phyloP scores from a whole-genome alignment of 2,888 invertebrate genomes.

The Drosophila neotestacea region DNA sequence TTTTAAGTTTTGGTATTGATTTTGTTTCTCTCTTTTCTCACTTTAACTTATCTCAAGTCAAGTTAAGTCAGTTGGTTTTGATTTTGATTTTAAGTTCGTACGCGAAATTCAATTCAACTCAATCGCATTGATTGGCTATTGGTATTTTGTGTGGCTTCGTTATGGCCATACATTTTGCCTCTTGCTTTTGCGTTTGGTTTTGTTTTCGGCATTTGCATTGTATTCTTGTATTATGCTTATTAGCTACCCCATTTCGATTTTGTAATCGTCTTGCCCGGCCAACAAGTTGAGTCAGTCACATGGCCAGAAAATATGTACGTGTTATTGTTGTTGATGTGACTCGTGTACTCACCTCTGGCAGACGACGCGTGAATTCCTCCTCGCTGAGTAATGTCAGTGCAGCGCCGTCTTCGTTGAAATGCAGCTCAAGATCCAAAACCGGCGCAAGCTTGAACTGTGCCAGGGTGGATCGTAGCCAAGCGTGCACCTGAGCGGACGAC shows the following conservation, averaged over 20 bases:
- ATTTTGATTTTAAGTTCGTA: constrained; percentile 36
- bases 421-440: constrained; percentile 90
- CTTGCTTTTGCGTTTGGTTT: constrained; percentile 14
- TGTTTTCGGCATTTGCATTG: constrained; percentile 60
- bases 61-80: constrained; percentile 32
- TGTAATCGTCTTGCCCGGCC: constrained; percentile 44
- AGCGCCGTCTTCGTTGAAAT: constrained; percentile 93
- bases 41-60: constrained; percentile 13
- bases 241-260: constrained; percentile 58
- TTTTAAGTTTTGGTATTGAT: constrained; percentile 57
- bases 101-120: constrained; percentile 77
- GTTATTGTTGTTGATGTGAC: not conserved
- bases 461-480: constrained; percentile 95
- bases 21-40: constrained; percentile 42
- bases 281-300: constrained; percentile 53
- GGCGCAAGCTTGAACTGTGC: constrained; percentile 92
- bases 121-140: constrained; percentile 71
- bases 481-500: constrained; percentile 93
- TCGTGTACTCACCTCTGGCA: constrained; percentile 89
- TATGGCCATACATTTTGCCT: constrained; percentile 27
- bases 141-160: constrained; percentile 49
- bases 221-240: constrained; percentile 60
- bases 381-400: constrained; percentile 91
- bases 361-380: constrained; percentile 93
- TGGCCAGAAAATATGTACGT: constrained; percentile 6